Base-by-base conservation (phyloP, 2,888 invertebrate genomes). In the Drosophila nigritarsus region DNA sequence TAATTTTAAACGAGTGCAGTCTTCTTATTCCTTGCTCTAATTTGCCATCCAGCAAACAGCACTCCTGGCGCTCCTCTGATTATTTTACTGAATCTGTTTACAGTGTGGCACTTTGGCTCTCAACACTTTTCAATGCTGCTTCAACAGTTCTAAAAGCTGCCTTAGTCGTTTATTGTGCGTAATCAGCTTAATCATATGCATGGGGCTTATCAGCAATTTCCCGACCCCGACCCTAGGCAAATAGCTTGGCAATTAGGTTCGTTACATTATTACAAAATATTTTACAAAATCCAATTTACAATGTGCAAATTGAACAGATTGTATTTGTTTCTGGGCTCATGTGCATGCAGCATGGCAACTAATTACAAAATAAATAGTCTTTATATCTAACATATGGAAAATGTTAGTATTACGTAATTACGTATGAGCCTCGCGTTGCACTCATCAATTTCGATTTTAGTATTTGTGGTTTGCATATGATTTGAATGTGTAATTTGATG, bases 1-100 rank as follows among this genome's bases (percentile, higher is more conserved):
- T 89, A 87, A 87, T 89, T 87, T 87, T 87, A 88, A 78, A 89
- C 79, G 76, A 82, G 77, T 71, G 67, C 48, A 56, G 59, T 66
- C 53, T 68, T 64, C 34, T 49, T 40, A 20, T 45, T 66, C 11
- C 54, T 20, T 60, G 71, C 55, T 49, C 34, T 38, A 60, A 42
- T 75, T 74, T 38, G 45, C 3, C 18, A 45, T 38, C 5, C 48
- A 72, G 73, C 53, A 56, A 58, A 61, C 53, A 65, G 42, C 64
- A 67, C 49, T 49, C 20, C 11, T 61, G 30, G 20, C 11, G 24
- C 18, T 15, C 18, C 34, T 20, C 27, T 30, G 20, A 34, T 29
- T 45, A 62, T 60, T 51, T 53, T 24, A 36, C 62, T 48, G 48
- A 24, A 49, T 32, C 45, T 20, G 11, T 27, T 24, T 55, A 5